Conservation (phyloP, 1,140 invertebrate species). For the Thaumatotibia leucotreta region DNA sequence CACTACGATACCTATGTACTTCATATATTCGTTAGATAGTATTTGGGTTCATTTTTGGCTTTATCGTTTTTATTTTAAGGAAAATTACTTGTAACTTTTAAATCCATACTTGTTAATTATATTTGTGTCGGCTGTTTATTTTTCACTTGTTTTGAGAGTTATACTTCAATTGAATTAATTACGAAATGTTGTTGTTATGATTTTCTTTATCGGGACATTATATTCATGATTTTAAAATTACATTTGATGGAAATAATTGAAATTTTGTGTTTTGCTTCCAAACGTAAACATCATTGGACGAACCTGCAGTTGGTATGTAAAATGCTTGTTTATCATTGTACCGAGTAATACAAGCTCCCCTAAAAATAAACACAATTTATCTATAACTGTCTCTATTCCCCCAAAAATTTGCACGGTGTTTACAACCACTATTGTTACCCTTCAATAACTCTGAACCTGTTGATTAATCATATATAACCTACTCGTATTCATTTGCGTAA, state of each 20-base stretch:
- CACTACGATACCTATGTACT: no score
- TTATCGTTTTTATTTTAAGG: not conserved
- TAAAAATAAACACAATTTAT: not conserved
- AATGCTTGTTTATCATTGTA: constrained; percentile 33
- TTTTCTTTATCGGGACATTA: not conserved
- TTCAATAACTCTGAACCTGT: not conserved
- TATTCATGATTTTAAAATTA: not conserved
- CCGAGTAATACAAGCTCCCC: constrained; percentile 40
- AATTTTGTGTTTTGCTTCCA: constrained; percentile 59
- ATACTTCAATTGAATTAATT: not conserved
- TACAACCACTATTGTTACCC: constrained; percentile 8
- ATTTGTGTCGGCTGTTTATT: not conserved
- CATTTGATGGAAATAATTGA: constrained; percentile 29
- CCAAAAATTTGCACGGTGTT: constrained; percentile 18
- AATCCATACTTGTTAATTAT: not conserved
- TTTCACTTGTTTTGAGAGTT: not conserved
- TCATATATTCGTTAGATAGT: not conserved
- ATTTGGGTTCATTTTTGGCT: not conserved
- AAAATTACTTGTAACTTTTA: not conserved
- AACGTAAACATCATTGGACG: constrained; percentile 56
- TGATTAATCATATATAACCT: not conserved
- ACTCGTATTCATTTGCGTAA: not conserved
- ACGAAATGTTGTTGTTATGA: not conserved
- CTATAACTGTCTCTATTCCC: not conserved
- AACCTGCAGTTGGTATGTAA: constrained; percentile 68